These are phyloP conservation scores for Nyctibius grandis DNA, from an alignment of 2,797 vertebrate genomes.

Conservation along the genomic window DNA sequence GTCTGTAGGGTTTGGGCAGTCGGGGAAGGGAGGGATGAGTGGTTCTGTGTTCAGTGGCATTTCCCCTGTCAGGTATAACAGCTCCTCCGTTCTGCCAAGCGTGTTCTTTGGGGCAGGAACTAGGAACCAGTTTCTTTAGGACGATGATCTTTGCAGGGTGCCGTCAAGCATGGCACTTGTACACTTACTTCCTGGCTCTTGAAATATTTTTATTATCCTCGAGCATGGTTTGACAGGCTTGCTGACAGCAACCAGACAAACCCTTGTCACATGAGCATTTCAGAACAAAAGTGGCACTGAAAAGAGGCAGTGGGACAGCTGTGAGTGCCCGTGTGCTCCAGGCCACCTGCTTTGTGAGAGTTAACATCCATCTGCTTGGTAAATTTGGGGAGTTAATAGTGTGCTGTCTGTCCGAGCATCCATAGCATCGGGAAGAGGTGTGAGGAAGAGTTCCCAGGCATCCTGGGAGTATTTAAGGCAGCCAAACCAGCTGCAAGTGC, in stretches of 20 bases:
- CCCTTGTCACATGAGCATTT: fast-evolving
- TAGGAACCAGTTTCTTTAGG: background rate
- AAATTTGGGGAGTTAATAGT: fast-evolving
- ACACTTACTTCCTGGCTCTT: background rate
- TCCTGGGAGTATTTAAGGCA: background rate
- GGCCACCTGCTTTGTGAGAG: background rate
- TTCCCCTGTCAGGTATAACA: background rate
- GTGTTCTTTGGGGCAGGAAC: background rate
- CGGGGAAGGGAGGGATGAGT: background rate
- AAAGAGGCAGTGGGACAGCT: background rate
- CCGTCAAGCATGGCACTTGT: background rate
- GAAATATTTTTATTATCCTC: background rate
- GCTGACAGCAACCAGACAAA: background rate
- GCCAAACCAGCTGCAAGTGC: background rate
- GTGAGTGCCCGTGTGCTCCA: background rate
- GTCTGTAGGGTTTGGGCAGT: background rate
- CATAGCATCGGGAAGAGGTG: background rate
- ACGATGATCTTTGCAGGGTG: fast-evolving
- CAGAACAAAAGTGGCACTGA: background rate
- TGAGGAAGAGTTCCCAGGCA: no score
- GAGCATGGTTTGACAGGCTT: background rate
- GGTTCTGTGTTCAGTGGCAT: background rate
- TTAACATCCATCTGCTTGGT: background rate
- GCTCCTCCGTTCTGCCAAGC: fast-evolving
- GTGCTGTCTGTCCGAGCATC: fast-evolving